Conservation (phyloP, 2,797 vertebrate species). For the Xiphophorus birchmanni region DNA sequence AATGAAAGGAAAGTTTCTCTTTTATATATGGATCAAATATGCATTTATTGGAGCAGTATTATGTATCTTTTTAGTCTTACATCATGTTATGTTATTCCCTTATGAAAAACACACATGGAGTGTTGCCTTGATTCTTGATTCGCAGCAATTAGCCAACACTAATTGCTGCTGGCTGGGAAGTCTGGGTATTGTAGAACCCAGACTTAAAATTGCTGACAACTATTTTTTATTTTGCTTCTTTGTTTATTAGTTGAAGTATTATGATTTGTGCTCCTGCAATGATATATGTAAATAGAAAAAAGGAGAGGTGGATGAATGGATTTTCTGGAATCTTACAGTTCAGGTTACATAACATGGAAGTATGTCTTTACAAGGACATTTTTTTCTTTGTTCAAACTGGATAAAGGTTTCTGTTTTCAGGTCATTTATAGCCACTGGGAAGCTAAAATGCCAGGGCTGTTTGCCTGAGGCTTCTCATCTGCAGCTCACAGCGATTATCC, state of each 20-base stretch:
- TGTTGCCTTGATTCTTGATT: no score
- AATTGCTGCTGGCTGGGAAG: no score
- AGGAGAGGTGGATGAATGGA: not conserved
- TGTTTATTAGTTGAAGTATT: not conserved
- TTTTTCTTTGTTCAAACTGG: slow-evolving; percentile 7
- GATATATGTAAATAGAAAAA: not conserved
- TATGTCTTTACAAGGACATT: slow-evolving; percentile 11
- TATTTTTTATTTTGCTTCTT: not conserved
- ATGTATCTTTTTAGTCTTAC: no score
- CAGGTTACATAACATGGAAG: slow-evolving; percentile 8
- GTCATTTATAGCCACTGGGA: slow-evolving; percentile 61
- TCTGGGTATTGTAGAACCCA: not conserved
- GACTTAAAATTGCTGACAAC: not conserved
- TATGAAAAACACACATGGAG: no score
- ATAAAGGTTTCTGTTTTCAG: slow-evolving; percentile 29
- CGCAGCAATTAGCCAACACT: no score
- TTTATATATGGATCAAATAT: not conserved
- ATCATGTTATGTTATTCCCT: no score
- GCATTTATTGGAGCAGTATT: no score
- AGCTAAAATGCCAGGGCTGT: slow-evolving; percentile 69
- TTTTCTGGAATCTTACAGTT: slow-evolving; percentile 12
- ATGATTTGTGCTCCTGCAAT: no score
- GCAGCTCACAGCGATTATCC: slow-evolving; percentile 43
- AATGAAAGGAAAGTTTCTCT: not conserved
- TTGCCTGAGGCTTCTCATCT: slow-evolving; percentile 47